Evolutionary conservation across 2,797 vertebrate genomes (phyloP), one percentile per base, ranked within the genome.

Genomic region (Paedocypris micromegethes): DNA sequence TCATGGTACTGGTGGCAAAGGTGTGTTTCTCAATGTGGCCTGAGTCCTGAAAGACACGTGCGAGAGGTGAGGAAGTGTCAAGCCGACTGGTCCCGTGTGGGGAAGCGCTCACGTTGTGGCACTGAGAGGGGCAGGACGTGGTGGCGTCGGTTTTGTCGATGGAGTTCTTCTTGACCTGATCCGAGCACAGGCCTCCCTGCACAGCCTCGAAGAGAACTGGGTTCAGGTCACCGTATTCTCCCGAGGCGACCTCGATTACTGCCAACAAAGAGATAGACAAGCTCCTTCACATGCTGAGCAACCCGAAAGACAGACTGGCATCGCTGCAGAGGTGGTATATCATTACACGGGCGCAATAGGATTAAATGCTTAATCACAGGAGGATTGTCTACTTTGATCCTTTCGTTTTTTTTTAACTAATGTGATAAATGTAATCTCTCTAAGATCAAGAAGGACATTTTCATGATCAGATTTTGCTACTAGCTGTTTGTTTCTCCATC

Each of bases 231-330:
- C 97, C 97, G 0, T 99, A 98, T 77, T 98, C 96, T 44, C 97
- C 97, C 2, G 96, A 98, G 0, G 97, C 97, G 79, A 99, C 93
- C 82, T 99, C 96, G 0, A 99, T 98, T 86, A 98, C 97, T 99
- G 58, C 23, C 47, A 50, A 51, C 9, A 66, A 40, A 65, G 43
- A 72, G 53, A 51, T 39, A 9, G 41, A 40, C n/a, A 4, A 70
- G 46, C 44, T 46, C 48, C 59, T 44, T 44, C 65, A 51, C 61
- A 63, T 44, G 61, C 61, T 52, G 41, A 63, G 4, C 4, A 23
- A 52, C 1, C 23, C 3, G 40, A 42, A 2, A 48, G 3, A 50
- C 4, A 42, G 2, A 43, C 6, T 23, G 43, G 60, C 5, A 8
- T 9, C 49, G 9, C 39, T 0, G 2, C 39, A 60, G 39, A 59